Evolutionary conservation across 2,888 invertebrate species (phyloP), one percentile per base, ranked within the genome.

Genomic region (Bimastos eiseni): DNA sequence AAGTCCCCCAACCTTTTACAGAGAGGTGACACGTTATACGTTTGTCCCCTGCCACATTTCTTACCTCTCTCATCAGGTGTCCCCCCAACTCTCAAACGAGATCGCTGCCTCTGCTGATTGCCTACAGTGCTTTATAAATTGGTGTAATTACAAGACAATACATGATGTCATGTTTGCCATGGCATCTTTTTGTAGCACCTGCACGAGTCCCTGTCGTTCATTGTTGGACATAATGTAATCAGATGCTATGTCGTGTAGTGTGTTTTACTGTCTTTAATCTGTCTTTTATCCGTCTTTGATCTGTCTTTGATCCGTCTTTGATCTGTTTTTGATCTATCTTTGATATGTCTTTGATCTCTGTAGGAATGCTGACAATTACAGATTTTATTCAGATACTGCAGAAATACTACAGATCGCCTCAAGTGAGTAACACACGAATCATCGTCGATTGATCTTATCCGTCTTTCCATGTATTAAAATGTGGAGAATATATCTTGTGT

Each of bases 311-410:
- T 84, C 90, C n/a, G 70, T n/a, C 8, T 70, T n/a, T n/a, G 70
- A 70, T 70, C n/a, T 70, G 30, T 70, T 8, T 91, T 49, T 38
- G 30, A 44, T 84, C 89, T 55, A 93, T 94, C 41, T 70, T 70
- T n/a, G 70, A 70, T 70, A n/a, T 70, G 30, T 70, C 17, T 91
- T 49, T 38, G 30, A 44, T 84, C 90, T 55, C 93, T 94, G 36
- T 93, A 95, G 96, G 96, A 90, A 99, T 99, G 98, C 96, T 99
- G 93, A 99, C 99, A 93, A 99, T 99, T 94, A 99, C 99, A 90
- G 99, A 99, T 96, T 99, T 99, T 95, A 99, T 99, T 94, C 98
- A 98, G 96, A 99, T 99, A 94, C 96, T 99, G 93, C 95, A 96
- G 93, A 97, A 98, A 96, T 98, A 98, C 97, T 98, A 98, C 96